Evolutionary conservation across 2,888 invertebrate species (phyloP).

Genomic region (Xanthia togata): DNA sequence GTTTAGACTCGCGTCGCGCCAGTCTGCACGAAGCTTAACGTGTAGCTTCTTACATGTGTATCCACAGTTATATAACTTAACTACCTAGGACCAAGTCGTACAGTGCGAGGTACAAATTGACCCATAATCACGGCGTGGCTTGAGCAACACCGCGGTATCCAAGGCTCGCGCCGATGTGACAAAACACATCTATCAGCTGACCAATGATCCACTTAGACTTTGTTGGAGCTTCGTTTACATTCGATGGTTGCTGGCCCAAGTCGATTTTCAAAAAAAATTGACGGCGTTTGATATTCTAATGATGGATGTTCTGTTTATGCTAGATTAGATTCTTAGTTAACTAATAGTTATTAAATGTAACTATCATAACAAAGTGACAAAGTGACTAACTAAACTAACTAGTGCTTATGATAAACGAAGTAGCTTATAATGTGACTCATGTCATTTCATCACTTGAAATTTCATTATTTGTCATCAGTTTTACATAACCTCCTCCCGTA

Average conservation of each 20-base stretch:
- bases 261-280: not conserved
- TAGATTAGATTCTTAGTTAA: conserved; percentile 10
- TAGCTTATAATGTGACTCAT: conserved; percentile 18
- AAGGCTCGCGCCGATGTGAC: conserved; percentile 75
- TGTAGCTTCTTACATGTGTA: not conserved
- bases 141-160: conserved; percentile 72
- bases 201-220: conserved; percentile 78
- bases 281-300: not conserved
- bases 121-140: conserved; percentile 71
- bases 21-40: too few relatives aligned
- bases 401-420: conserved; percentile 10
- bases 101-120: conserved; percentile 67
- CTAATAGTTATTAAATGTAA: not conserved
- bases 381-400: conserved; percentile 18
- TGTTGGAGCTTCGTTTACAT: conserved; percentile 69
- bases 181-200: conserved; percentile 83
- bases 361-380: not conserved
- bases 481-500: not conserved
- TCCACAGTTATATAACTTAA: conserved; percentile 21
- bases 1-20: too few relatives aligned
- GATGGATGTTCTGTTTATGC: not conserved
- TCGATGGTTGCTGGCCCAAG: conserved; percentile 24
- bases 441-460: conserved; percentile 15
- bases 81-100: conserved; percentile 41
- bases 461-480: not conserved